Percentiles rank a stretch among this genome's conserved stretches.
Evolutionary conservation across 2,888 invertebrate species (phyloP).

Genomic region (Rhingia campestris): DNA sequence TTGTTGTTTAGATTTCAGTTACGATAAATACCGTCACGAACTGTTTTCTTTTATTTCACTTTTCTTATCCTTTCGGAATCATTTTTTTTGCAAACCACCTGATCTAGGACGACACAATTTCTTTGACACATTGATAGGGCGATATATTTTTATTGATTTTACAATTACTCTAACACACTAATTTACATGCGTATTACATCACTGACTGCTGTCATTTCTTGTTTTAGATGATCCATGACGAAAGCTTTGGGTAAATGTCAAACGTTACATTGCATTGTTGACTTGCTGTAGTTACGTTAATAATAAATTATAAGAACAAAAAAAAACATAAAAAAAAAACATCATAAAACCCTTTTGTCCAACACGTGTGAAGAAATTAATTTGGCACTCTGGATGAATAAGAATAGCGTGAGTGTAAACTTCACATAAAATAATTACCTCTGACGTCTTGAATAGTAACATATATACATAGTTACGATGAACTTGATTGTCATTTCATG

Average conservation of each 20-base stretch:
- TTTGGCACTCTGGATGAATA: slow-evolving; percentile 2
- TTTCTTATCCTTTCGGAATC: neutral
- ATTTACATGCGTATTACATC: neutral
- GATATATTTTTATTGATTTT: too few relatives aligned
- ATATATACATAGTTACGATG: neutral
- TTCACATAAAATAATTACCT: slow-evolving; percentile 5
- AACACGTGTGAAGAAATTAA: slow-evolving; percentile 13
- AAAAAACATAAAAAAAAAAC: neutral
- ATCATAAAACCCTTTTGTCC: neutral
- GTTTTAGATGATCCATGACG: slow-evolving; percentile 28
- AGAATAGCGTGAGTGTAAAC: neutral
- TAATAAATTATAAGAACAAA: neutral
- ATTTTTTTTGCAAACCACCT: slow-evolving; percentile 5
- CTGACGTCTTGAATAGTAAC: slow-evolving; percentile 27
- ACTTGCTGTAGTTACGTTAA: too few relatives aligned
- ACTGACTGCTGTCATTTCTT: neutral
- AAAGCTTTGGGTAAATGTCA: slow-evolving; percentile 34
- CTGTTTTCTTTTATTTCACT: slow-evolving; percentile 23
- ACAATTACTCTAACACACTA: too few relatives aligned
- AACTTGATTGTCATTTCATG: slow-evolving; percentile 32
- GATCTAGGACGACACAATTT: slow-evolving; percentile 19
- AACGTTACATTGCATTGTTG: slow-evolving; percentile 2
- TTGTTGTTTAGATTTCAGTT: slow-evolving; percentile 33
- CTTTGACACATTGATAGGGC: slow-evolving; percentile 36
- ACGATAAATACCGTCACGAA: slow-evolving; percentile 52